These are phyloP conservation scores for Motacilla tschutschensis DNA, from an alignment of 2,113 vertebrate genomes.

Conservation along the genomic window DNA sequence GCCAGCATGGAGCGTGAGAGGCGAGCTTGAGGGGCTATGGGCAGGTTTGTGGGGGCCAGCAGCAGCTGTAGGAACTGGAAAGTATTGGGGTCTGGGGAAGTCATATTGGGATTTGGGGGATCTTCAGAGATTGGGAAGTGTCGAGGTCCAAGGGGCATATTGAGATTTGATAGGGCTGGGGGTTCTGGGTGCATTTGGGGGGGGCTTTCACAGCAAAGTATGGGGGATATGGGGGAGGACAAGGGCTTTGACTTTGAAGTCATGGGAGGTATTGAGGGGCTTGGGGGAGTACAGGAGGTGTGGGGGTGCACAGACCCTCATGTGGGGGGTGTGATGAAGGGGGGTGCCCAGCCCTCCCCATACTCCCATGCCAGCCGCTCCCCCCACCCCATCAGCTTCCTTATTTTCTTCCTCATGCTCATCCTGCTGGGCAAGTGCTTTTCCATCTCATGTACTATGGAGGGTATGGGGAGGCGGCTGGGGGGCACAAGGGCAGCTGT, in stretches of 20 bases:
- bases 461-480: not conserved
- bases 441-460: not conserved
- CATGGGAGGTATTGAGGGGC: too few relatives aligned
- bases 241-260: not conserved
- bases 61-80: not conserved
- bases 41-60: too few relatives aligned
- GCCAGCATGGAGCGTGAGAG: not conserved
- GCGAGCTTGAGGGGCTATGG: not conserved
- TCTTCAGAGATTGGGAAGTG: not conserved
- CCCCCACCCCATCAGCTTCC: not conserved
- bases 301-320: not conserved
- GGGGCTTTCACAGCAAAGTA: not conserved
- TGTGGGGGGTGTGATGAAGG: not conserved
- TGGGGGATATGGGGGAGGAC: not conserved
- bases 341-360: not conserved
- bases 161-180: not conserved
- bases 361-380: not conserved
- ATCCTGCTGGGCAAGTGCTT: not conserved
- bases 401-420: not conserved
- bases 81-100: not conserved
- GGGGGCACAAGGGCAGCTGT: not conserved
- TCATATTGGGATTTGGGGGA: not conserved
- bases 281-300: not conserved
- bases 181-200: not conserved
- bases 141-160: not conserved